Base-by-base conservation (phyloP, 2,797 vertebrate genomes). In the Limosa lapponica region DNA sequence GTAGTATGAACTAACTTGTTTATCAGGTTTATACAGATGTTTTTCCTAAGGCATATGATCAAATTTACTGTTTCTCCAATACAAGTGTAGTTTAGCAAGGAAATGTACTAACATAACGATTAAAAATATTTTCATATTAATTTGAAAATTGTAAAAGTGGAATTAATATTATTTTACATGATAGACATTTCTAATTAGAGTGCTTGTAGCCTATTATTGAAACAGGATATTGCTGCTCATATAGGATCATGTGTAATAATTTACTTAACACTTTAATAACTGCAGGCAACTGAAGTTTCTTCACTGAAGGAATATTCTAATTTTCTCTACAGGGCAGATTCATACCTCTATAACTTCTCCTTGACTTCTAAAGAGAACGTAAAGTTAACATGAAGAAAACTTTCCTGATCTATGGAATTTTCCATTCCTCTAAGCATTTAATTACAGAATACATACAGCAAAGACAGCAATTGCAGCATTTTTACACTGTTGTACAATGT, bases 121-220 rank as follows among this genome's bases (percentile, higher is more conserved):
- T 82, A 70, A 82, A 90, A 92, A 32, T 67, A 34, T 71, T 92
- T 74, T 82, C 58, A 32, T 92, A 71, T 82, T 94, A 58, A 86
- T 75, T 58, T 88, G 84, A 61, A 93, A 82, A 75, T 49, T 54
- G 32, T 49, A n/a, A 39, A 62, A 70, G 69, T 49, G 57, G 62
- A 57, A 71, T 90, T 85, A 89, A 70, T 74, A 62, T 43, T 78
- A 32, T 85, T 59, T 41, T n/a, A 89, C 46, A 36, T 65, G n/a
- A 73, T 46, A 64, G 70, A 69, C 55, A 44, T 82, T 79, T 70
- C 62, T 82, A 79, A 94, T 85, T 74, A 67, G 71, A 73, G 34
- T 62, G 71, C 66, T 79, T 71, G 51, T 90, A 84, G 66, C 61
- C 62, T 79, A 23, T 79, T 92, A 79, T 13, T 48, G 62, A 39